Evolutionary conservation across 92 coral and sea anemone species (phyloP), one percentile per base, ranked within the genome.

Genomic region (Actinostola sp.): DNA sequence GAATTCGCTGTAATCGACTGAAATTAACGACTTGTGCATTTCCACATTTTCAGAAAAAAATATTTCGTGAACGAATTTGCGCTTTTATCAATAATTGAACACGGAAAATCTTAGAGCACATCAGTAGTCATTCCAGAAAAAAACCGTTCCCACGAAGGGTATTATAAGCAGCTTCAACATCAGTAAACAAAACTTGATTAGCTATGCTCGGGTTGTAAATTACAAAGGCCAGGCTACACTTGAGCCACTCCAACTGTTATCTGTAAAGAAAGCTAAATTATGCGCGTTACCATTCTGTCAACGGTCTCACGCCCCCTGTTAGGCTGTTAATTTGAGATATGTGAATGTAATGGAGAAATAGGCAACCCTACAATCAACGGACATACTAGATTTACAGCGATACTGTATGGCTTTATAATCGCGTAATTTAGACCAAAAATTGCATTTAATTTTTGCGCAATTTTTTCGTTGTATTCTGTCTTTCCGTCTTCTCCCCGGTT

Each of bases 161-260:
- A 73, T 39, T 27, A 15, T 32, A 46, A 73, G 56, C 46, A 14
- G 67, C 52, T 38, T 61, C 38, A 30, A 28, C 44, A 25, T 29
- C 19, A 25, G 61, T 41, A 73, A 73, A 73, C 79, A 73, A 73
- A 59, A 45, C 16, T 24, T 49, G 69, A 73, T 61, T 73, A 42
- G 60, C 29, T 30, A 73, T 49, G 50, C 60, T 59, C 61, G 46
- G 58, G 13, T 73, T 43, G 70, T 8, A 31, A 30, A 16, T 31
- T 27, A 61, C 62, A 59, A 59, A 32, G 57, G n/a, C 38, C 21
- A n/a, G 27, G 46, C 9, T 48, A 53, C 10, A 14, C 30, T n/a
- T 59, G 20, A 31, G 31, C 14, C 49, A 21, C 63, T 68, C 33
- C 48, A 21, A 50, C 48, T 25, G 50, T 23, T 68, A 48, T 21